Conservation (phyloP, 2,113 vertebrate genomes). For the Empidonax traillii region DNA sequence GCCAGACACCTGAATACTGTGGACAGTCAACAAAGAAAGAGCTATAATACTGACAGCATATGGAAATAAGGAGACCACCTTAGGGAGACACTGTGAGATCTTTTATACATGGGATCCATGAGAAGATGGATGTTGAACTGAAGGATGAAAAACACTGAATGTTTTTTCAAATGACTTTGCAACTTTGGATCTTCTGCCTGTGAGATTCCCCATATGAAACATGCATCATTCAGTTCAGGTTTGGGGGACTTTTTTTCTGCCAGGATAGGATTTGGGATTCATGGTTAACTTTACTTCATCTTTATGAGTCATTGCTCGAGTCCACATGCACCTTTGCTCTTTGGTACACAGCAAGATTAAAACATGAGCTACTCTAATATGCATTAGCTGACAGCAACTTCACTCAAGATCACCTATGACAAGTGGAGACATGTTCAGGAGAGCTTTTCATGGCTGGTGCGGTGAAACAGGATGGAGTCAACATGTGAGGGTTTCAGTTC, state of each 20-base stretch:
- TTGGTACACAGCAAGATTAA: neutral
- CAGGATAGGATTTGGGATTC: neutral
- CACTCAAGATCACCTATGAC: neutral
- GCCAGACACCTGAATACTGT: neutral
- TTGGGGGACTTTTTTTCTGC: neutral
- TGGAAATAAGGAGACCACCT: neutral
- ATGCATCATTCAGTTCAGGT: neutral
- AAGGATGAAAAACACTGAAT: neutral
- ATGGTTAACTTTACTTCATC: neutral
- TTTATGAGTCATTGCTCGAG: neutral
- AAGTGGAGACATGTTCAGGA: neutral
- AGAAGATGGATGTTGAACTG: neutral
- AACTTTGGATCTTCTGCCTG: neutral
- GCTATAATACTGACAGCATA: neutral
- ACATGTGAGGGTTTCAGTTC: neutral
- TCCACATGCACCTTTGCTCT: neutral
- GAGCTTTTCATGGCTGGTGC: neutral
- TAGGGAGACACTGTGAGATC: neutral
- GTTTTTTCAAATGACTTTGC: neutral
- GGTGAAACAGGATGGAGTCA: neutral
- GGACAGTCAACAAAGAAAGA: neutral
- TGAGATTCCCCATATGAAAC: neutral
- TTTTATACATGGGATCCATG: neutral
- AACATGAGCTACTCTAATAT: neutral
- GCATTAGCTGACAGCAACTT: conserved; percentile 4